Evolutionary conservation across 2,797 vertebrate species (phyloP), one percentile per base, ranked within the genome.

Genomic region (Australoheros facetus): DNA sequence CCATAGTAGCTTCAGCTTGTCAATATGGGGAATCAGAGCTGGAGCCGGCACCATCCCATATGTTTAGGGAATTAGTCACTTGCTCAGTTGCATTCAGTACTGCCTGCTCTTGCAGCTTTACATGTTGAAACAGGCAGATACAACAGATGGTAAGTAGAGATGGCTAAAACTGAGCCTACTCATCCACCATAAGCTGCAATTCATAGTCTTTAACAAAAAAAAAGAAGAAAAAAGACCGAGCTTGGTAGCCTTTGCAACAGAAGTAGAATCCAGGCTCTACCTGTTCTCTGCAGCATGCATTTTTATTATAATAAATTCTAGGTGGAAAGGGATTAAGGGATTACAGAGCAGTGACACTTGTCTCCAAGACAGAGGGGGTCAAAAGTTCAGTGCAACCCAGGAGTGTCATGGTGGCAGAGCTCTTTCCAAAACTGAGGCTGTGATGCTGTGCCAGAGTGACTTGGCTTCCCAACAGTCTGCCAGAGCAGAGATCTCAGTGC

Each of bases 31-130:
- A 97, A 97, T 97, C 97, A 97, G 96, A 93, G 92, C 88, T 94
- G 94, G 94, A 96, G 94, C 95, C 93, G 92, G 92, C 91, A 92
- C 91, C 93, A 93, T 96, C 95, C 95, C 93, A 83, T 95, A 95
- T 95, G 95, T 95, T 97, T 94, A 96, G 90, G 95, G 95, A 96
- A 97, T 98, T 97, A 97, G 90, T 94, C 95, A 96, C 95, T 97
- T 92, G 93, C 93, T 95, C 89, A 90, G 93, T 91, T 95, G 95
- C 94, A 92, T 93, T 86, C 94, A 91, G 91, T 91, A 91, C 95
- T 92, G 93, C 96, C 94, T 94, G 85, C 92, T 94, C 93, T 94
- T 91, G 88, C 93, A 89, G 91, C 86, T 86, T 92, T 95, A 91
- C 93, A 73, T 92, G 56, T 17, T 91, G 90, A 94, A 92, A 91